phyloP scores from a whole-genome alignment of 1,140 invertebrate genomes.

The Drosophila ogumai region DNA sequence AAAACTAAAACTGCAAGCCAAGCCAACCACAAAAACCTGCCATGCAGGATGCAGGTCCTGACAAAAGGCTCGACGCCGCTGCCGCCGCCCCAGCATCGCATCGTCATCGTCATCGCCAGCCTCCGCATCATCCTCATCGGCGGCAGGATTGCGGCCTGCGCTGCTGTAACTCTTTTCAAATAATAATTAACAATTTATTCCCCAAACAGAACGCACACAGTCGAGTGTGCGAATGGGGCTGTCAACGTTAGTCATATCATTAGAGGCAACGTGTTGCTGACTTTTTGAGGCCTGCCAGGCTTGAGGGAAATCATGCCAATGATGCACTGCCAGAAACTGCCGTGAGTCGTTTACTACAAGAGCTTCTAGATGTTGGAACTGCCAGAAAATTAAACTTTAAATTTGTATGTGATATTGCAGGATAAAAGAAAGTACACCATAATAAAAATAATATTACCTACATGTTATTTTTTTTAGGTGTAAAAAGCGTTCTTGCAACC shows the following conservation, averaged over 20 bases:
- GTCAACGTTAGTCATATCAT: conserved; percentile 82
- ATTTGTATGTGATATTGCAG: neutral
- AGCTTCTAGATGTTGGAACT: accelerated
- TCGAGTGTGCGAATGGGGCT: conserved; percentile 66
- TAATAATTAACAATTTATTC: conserved; percentile 84
- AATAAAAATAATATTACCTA: neutral
- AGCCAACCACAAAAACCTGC: conserved; percentile 60
- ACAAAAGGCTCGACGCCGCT: conserved; percentile 62
- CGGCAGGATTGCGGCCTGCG: conserved; percentile 46
- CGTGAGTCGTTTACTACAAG: neutral
- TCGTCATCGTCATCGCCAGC: conserved; percentile 28
- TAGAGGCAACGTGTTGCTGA: conserved; percentile 82
- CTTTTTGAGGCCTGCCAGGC: conserved; percentile 68
- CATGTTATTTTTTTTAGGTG: neutral
- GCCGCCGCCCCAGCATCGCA: conserved; percentile 7
- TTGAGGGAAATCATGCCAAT: conserved; percentile 69
- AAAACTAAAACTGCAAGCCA: conserved; percentile 53
- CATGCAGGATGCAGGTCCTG: conserved; percentile 50
- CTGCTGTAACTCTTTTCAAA: conserved; percentile 82
- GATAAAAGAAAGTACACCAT: too few species aligned
- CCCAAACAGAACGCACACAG: conserved; percentile 67
- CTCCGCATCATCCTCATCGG: conserved; percentile 42
- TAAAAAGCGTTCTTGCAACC: neutral
- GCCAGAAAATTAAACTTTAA: neutral
- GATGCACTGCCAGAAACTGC: conserved; percentile 50